phyloP scores from a whole-genome alignment of 1,140 invertebrate species.

The Bombus impatiens region DNA sequence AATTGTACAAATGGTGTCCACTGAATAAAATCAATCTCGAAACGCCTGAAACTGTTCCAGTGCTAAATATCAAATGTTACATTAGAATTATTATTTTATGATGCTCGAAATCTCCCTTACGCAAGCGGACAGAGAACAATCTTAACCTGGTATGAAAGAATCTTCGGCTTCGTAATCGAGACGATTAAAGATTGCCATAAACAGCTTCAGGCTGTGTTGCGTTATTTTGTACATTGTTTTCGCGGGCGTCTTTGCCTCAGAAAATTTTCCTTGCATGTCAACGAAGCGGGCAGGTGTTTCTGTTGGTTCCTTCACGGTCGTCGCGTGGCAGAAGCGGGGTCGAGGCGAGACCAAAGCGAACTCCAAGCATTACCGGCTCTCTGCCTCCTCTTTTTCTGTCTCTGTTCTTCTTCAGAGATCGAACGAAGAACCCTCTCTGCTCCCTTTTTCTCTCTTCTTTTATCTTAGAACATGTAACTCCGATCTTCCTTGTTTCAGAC shows the following conservation, averaged over 20 bases:
- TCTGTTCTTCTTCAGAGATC: conserved; percentile 27
- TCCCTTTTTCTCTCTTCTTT: conserved; percentile 23
- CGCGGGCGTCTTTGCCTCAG: conserved; percentile 10
- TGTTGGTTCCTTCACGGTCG: conserved; percentile 70
- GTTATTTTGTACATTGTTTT: conserved; percentile 38
- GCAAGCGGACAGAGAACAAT: neutral
- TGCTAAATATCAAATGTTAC: neutral
- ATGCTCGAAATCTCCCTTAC: neutral
- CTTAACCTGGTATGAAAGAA: neutral
- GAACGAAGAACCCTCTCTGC: conserved; percentile 22
- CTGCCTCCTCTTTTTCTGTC: conserved; percentile 35
- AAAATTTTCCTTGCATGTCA: conserved; percentile 75
- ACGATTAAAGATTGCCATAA: neutral
- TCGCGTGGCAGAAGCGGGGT: conserved; percentile 72
- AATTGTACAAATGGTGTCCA: too few species aligned
- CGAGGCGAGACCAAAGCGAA: conserved; percentile 67
- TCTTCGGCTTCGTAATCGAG: neutral
- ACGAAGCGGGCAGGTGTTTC: conserved; percentile 75
- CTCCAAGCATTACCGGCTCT: conserved; percentile 62
- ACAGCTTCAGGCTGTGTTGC: neutral
- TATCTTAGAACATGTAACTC: neutral
- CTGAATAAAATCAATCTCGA: too few species aligned
- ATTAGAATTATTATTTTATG: neutral
- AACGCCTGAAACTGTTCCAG: neutral
- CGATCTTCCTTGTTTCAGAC: conserved; percentile 3